Evolutionary conservation across 2,113 vertebrate species (phyloP).

Genomic region (Eupsittula cactorum): DNA sequence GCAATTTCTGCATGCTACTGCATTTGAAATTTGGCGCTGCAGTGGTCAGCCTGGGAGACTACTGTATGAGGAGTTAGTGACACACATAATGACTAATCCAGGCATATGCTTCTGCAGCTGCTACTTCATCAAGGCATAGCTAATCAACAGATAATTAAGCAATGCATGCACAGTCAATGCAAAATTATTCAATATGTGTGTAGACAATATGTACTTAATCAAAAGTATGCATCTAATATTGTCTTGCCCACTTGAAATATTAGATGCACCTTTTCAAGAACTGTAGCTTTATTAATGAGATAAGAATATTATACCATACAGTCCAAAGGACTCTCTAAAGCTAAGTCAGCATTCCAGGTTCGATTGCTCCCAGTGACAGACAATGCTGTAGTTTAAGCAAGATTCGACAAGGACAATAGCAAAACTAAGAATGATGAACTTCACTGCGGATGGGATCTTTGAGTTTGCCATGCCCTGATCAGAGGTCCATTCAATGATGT

Average conservation of each 20-base stretch:
- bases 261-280: background rate
- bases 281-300: background rate
- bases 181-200: background rate
- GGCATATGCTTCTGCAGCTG: background rate
- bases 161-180: background rate
- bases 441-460: background rate
- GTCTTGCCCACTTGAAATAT: background rate
- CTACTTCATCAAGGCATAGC: background rate
- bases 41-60: background rate
- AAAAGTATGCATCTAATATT: background rate
- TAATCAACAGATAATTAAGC: background rate
- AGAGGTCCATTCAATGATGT: background rate
- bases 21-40: background rate
- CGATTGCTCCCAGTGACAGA: background rate
- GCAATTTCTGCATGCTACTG: background rate
- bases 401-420: background rate
- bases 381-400: background rate
- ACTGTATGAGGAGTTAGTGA: background rate
- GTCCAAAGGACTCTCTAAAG: background rate
- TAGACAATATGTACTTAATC: background rate
- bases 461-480: background rate
- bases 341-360: background rate
- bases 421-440: background rate
- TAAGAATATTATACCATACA: background rate
- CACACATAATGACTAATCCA: background rate